Base-by-base conservation (phyloP, 2,888 invertebrate genomes). In the Hydraecia micacea region DNA sequence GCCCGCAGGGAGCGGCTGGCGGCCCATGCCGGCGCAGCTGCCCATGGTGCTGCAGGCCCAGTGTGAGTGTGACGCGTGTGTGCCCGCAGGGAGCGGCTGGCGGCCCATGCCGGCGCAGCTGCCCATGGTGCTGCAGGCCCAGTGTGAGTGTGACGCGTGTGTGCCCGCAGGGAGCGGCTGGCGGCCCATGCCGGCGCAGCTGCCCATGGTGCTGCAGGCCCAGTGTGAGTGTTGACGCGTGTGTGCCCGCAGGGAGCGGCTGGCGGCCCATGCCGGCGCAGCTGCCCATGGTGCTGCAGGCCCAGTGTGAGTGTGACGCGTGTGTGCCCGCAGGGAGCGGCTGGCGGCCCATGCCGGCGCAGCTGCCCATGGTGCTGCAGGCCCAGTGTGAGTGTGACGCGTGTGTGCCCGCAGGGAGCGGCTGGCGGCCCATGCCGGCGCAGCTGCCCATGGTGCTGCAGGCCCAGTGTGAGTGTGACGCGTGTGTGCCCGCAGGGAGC, bases 11-110 rank as follows among this genome's bases (percentile, higher is more conserved):
- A 25, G 68, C 46, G 58, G 73, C 73, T 97, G 42, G 52, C 52
- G 52, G 36, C 73, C 46, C 46, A 46, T 46, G 46, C 99, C 99
- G 0, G 99, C 99, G 94, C 99, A 99, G 96, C 97, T 75, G 75
- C 75, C 75, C n/a, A 75, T 75, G 75, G 75, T 75, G 75, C 75
- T 99, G 25, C 97, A 73, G 58, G 77, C 32, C 32, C 32, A 32
- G 32, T 32, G 32, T 32, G 32, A 32, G 32, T 32, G 32, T 32
- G 32, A 32, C 32, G 32, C 32, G 32, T 32, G 13, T 25, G 58
- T 13, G 52, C 2, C 13, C 32, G 99, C 99, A 0, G 99, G 77
- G 49, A 25, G 68, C 46, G 58, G 73, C 73, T 97, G 42, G 52
- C 52, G 52, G 36, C 73, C 46, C 46, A 46, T 46, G 46, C 99